These are phyloP conservation scores for Phaonia tiefii DNA, from an alignment of 2,888 invertebrate genomes.

Conservation along the genomic window DNA sequence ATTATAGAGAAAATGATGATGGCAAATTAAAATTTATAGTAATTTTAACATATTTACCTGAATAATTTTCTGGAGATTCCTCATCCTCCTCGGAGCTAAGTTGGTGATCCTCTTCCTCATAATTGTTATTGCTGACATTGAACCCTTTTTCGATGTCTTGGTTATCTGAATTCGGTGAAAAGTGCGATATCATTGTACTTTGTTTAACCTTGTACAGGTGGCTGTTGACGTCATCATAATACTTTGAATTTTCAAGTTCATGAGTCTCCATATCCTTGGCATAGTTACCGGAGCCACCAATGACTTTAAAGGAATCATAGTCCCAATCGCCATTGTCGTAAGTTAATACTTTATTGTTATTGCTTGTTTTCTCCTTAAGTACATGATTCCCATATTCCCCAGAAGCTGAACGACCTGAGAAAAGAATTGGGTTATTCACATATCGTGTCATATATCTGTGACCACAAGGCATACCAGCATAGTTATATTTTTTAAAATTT, in stretches of 20 bases:
- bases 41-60: not conserved
- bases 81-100: not conserved
- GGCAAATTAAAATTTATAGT: too few relatives aligned
- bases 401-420: not conserved
- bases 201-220: constrained; percentile 40
- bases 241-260: constrained; percentile 5
- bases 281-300: constrained; percentile 14
- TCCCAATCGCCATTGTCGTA: constrained; percentile 49
- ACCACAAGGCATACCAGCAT: not conserved
- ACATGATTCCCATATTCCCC: constrained; percentile 42
- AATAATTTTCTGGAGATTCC: not conserved
- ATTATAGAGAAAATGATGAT: too few relatives aligned
- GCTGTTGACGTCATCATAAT: constrained; percentile 20
- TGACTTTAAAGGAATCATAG: constrained; percentile 37
- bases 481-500: too few relatives aligned
- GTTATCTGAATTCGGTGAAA: not conserved
- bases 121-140: not conserved
- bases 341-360: constrained; percentile 33
- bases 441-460: not conserved
- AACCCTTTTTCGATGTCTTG: not conserved
- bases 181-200: not conserved
- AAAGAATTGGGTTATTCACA: not conserved
- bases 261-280: constrained; percentile 9
- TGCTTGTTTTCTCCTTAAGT: constrained; percentile 54
- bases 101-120: not conserved